phyloP scores from a whole-genome alignment of 2,113 vertebrate genomes.

The Setophaga coronata region DNA sequence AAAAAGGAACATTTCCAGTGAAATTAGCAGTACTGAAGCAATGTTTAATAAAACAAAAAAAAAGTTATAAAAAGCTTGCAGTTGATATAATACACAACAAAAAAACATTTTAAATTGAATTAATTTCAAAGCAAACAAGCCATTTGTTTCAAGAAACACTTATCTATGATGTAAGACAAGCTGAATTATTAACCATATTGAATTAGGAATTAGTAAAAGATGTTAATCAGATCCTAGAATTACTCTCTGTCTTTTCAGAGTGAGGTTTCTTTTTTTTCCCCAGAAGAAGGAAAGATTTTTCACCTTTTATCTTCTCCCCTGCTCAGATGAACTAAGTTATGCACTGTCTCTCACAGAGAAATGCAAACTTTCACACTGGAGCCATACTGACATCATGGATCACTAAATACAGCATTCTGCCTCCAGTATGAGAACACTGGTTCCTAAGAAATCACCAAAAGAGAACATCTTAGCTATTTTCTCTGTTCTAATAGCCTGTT shows the following conservation, averaged over 20 bases:
- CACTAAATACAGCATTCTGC: not conserved
- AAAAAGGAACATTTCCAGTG: not conserved
- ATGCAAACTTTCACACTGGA: not conserved
- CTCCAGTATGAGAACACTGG: not conserved
- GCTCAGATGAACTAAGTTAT: not conserved
- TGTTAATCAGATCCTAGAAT: not conserved
- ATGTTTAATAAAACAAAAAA: not conserved
- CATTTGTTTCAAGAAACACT: not conserved
- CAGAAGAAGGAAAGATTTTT: fast-evolving
- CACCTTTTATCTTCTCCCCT: not conserved
- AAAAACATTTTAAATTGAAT: not conserved
- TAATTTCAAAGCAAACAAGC: not conserved
- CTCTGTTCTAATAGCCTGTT: not conserved
- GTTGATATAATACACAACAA: not conserved
- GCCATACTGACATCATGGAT: fast-evolving
- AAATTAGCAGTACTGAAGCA: not conserved
- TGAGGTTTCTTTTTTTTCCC: not conserved
- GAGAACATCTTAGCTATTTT: not conserved
- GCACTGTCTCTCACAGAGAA: not conserved
- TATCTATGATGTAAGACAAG: not conserved
- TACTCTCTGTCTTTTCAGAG: not conserved
- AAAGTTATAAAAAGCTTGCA: not conserved
- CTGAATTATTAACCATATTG: not conserved
- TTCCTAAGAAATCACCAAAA: not conserved
- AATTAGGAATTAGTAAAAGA: not conserved